Conservation (phyloP, 1,140 invertebrate species). For the Drosophila equinoxialis region DNA sequence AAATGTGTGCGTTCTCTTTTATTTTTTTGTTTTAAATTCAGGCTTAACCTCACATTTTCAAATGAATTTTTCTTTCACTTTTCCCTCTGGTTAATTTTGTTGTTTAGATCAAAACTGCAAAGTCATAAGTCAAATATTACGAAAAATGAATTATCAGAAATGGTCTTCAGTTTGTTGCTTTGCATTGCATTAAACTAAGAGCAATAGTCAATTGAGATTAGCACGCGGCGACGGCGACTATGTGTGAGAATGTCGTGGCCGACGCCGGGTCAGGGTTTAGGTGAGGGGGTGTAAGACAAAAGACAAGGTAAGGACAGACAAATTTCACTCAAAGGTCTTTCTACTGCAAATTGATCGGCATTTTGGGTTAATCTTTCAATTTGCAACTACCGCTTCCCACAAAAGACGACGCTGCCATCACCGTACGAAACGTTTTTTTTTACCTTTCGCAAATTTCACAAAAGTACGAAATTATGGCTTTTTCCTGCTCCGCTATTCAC, state of each 20-base stretch:
- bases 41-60: constrained; percentile 59
- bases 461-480: not conserved
- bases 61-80: not conserved
- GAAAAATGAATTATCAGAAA: not conserved
- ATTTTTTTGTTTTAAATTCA: constrained; percentile 46
- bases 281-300: not conserved
- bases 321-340: constrained; percentile 1
- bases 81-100: not conserved
- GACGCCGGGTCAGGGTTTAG: not conserved
- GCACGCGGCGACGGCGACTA: not conserved
- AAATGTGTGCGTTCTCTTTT: constrained; percentile 43
- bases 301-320: not conserved
- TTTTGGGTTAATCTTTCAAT: not conserved
- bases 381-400: not conserved
- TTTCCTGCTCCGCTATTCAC: not conserved
- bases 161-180: not conserved
- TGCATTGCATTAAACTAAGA: not conserved
- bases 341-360: not conserved
- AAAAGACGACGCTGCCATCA: constrained; percentile 1
- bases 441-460: not conserved
- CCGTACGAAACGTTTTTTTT: not conserved
- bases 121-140: not conserved
- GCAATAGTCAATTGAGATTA: not conserved
- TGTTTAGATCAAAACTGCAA: not conserved
- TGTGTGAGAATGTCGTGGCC: constrained; percentile 1